Percentiles rank a stretch among this genome's conserved stretches.
phyloP scores from a whole-genome alignment of 2,797 vertebrate species.

The Sebastes melanostomus region DNA sequence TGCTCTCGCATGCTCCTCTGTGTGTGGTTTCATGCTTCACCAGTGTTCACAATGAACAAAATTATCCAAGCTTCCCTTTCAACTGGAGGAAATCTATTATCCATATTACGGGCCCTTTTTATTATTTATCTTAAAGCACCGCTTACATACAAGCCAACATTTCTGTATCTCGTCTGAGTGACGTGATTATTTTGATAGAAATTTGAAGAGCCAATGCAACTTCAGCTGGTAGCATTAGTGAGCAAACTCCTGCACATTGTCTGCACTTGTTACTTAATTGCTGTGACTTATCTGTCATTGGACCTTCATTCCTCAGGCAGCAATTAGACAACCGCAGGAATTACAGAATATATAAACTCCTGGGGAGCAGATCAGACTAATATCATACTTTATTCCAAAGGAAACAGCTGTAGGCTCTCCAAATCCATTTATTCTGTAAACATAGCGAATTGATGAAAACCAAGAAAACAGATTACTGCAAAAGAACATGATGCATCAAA shows the following conservation, averaged over 20 bases:
- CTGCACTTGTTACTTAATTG: constrained; percentile 26
- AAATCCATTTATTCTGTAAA: constrained; percentile 7
- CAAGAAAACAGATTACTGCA: background rate
- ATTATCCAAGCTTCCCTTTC: constrained; percentile 59
- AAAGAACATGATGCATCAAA: background rate
- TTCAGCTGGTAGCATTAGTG: constrained; percentile 15
- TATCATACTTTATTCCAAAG: constrained; percentile 13
- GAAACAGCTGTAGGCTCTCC: constrained; percentile 44
- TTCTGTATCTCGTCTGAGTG: constrained; percentile 9
- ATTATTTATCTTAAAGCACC: constrained; percentile 24
- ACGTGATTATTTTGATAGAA: constrained; percentile 30
- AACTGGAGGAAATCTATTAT: constrained; percentile 67
- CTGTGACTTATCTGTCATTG: constrained; percentile 15
- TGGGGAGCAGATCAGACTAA: background rate
- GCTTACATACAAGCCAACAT: constrained; percentile 23
- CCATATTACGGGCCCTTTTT: constrained; percentile 41
- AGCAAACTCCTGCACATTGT: constrained; percentile 19
- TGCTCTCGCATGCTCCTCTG: constrained; percentile 56
- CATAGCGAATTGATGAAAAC: background rate
- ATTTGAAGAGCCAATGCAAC: constrained; percentile 8
- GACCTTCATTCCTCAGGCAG: constrained; percentile 15
- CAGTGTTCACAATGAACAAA: constrained; percentile 64
- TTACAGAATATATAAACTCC: background rate
- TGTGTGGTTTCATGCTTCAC: constrained; percentile 72
- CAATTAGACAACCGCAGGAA: constrained; percentile 15